phyloP scores from a whole-genome alignment of 30 jellyfish, hydroid and myxozoan genomes.

The Nemopilema nomurai region DNA sequence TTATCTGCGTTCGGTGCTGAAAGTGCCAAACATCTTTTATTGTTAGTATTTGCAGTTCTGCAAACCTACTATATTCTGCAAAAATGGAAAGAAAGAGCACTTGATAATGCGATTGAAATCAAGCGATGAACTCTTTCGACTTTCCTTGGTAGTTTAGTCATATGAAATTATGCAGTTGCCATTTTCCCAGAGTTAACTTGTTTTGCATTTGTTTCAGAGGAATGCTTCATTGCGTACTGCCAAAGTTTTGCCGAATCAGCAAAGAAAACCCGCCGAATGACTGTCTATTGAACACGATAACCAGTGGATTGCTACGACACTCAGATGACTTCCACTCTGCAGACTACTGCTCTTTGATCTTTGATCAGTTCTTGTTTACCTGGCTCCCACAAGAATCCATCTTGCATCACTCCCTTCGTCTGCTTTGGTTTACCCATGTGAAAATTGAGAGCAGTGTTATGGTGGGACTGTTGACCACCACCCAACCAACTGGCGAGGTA shows the following conservation, averaged over 20 bases:
- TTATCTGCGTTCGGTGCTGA: no score
- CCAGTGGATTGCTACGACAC: conserved; percentile 58
- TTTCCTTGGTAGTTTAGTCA: no score
- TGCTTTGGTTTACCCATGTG: conserved; percentile 75
- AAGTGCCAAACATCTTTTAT: no score
- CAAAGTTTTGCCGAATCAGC: conserved; percentile 57
- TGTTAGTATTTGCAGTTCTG: no score
- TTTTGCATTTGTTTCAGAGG: background rate
- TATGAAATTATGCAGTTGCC: no score
- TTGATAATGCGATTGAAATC: no score
- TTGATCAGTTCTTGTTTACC: conserved; percentile 73
- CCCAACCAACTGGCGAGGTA: conserved; percentile 90
- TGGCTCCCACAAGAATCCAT: conserved; percentile 78
- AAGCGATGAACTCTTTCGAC: no score
- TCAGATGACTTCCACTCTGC: conserved; percentile 63
- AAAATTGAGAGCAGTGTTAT: conserved; percentile 72
- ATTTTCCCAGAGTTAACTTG: no score
- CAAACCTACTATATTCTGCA: no score
- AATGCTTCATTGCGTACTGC: conserved; percentile 55
- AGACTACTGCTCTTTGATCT: conserved; percentile 59
- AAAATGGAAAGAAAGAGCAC: no score
- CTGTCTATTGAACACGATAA: conserved; percentile 42
- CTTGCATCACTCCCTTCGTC: conserved; percentile 80
- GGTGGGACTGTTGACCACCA: conserved; percentile 75
- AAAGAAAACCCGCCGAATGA: conserved; percentile 65